Evolutionary conservation across 2,113 vertebrate species (phyloP).

Genomic region (Gymnocephalus cernua): DNA sequence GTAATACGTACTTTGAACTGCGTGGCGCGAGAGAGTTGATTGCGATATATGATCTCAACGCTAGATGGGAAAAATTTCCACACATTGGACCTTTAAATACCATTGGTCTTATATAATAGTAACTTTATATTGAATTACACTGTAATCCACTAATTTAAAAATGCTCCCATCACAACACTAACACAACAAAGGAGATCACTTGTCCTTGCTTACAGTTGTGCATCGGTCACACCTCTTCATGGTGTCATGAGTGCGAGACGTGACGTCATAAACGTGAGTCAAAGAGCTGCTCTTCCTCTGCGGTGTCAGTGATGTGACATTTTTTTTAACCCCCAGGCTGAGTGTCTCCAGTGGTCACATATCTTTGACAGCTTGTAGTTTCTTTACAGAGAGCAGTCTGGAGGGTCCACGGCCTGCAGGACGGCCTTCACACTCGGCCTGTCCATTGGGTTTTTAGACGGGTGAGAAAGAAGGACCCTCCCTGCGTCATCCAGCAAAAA

Average conservation of each 20-base stretch:
- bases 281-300: conserved; percentile 48
- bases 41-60: no score
- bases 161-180: conserved; percentile 2
- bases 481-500: conserved; percentile 79
- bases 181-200: conserved; percentile 39
- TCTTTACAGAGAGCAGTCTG: background rate
- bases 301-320: conserved; percentile 44
- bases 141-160: background rate
- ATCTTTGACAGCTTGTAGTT: background rate
- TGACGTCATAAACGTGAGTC: conserved; percentile 76
- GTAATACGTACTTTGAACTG: no score
- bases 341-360: background rate
- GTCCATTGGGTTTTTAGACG: conserved; percentile 76
- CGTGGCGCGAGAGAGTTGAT: no score
- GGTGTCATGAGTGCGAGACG: conserved; percentile 63
- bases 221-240: conserved; percentile 77
- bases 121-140: background rate
- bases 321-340: no score
- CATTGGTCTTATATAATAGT: background rate
- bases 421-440: conserved; percentile 65
- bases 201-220: conserved; percentile 31
- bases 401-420: conserved; percentile 38
- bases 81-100: no score
- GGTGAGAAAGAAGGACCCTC: conserved; percentile 76
- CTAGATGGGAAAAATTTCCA: no score